phyloP scores from a whole-genome alignment of 2,797 vertebrate species.

The Micromesistius poutassou region DNA sequence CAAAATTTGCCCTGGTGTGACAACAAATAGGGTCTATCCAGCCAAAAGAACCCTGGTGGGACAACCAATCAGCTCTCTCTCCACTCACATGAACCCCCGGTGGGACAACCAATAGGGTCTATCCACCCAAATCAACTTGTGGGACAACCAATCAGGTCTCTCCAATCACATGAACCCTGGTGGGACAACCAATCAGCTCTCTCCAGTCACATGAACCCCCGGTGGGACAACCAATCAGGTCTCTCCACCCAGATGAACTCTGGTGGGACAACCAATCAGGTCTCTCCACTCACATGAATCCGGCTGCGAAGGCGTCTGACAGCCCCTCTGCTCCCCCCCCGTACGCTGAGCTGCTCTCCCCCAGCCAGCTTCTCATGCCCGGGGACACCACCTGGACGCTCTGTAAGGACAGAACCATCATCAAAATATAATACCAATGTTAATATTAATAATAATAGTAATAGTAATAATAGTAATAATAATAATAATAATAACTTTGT shows the following conservation, averaged over 20 bases:
- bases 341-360: constrained; percentile 92
- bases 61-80: too few species aligned
- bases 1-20: constrained; percentile 87
- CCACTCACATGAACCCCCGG: constrained; percentile 38
- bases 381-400: constrained; percentile 61
- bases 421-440: neutral
- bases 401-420: constrained; percentile 35
- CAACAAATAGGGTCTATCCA: too few species aligned
- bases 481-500: neutral
- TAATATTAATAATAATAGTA: too few species aligned
- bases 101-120: too few species aligned
- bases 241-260: neutral
- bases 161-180: too few species aligned
- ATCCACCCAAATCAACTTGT: too few species aligned
- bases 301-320: constrained; percentile 86
- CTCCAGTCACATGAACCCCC: neutral
- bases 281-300: constrained; percentile 88
- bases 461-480: neutral
- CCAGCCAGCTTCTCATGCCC: constrained; percentile 85
- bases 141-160: too few species aligned
- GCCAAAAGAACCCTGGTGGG: too few species aligned
- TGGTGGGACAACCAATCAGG: neutral
- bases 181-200: neutral
- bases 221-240: neutral
- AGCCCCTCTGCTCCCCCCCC: constrained; percentile 84